Conservation (phyloP, 2,797 vertebrate genomes). For the Phrynocephalus guinanensis region DNA sequence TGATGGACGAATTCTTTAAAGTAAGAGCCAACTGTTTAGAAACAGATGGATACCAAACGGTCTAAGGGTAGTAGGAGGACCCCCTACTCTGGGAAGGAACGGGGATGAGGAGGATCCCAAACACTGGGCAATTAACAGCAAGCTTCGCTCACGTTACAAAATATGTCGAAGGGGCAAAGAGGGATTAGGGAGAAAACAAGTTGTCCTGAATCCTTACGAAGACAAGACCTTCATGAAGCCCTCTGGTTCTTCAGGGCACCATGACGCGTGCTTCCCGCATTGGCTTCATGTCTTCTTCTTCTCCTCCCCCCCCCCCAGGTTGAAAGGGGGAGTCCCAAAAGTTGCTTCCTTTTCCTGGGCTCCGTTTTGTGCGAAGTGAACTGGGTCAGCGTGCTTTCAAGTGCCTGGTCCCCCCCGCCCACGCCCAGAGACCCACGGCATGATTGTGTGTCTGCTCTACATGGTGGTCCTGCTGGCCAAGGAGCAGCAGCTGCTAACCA, state of each 20-base stretch:
- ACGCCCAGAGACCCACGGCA: conserved; percentile 78
- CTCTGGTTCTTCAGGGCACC: background rate
- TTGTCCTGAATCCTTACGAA: background rate
- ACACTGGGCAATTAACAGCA: background rate
- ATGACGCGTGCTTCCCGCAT: too few relatives aligned
- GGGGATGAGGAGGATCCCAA: too few relatives aligned
- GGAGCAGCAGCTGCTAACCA: conserved; percentile 87
- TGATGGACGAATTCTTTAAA: conserved; percentile 97
- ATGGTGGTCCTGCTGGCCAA: conserved; percentile 95
- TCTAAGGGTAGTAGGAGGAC: too few relatives aligned
- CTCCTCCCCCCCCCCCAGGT: conserved; percentile 77
- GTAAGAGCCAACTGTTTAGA: conserved; percentile 71
- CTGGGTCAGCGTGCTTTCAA: conserved; percentile 93
- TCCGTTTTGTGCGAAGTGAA: conserved; percentile 93
- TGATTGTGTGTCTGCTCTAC: conserved; percentile 93
- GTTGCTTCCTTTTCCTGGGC: conserved; percentile 95
- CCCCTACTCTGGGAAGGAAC: too few relatives aligned
- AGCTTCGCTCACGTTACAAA: too few relatives aligned
- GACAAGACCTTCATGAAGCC: background rate
- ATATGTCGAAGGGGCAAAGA: background rate
- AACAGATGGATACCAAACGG: too few relatives aligned
- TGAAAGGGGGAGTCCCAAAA: conserved; percentile 96
- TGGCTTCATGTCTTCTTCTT: background rate
- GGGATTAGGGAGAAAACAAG: background rate
- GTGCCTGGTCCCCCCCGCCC: conserved; percentile 84